Base-by-base conservation (phyloP, 2,113 vertebrate genomes). In the Indri indri region DNA sequence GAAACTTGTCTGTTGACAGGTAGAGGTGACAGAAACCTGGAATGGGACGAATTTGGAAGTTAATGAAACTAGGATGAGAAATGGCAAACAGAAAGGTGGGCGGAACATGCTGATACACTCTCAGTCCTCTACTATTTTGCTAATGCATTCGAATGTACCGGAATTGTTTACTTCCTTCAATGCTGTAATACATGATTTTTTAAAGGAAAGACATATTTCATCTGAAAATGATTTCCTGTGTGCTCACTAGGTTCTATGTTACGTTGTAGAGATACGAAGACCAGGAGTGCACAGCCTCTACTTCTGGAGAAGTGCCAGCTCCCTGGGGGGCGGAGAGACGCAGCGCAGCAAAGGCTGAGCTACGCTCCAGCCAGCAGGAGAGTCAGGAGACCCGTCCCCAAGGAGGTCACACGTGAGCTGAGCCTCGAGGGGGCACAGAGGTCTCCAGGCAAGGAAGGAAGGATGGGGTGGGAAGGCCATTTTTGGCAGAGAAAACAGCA, bases 21-120 rank as follows among this genome's bases (percentile, higher is more conserved):
- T 99, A 99, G 95, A 98, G 95, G 76, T 99, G 99, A 70, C 99
- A 99, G 97, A 99, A 99, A 83, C 99, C 99, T 99, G 96, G 4
- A 97, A 90, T 16, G 86, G 57, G 5, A 66, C 42, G 71, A 50
- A 82, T 73, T 61, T 80, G 32, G 42, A 54, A 80, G 52, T 84
- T 42, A 87, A 50, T 54, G 68, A 95, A 90, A 77, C 32, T 23
- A 50, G 57, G 32, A 54, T 23, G 73, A 92, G 50, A 2, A 68
- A 37, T 6, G 13, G 52, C 42, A 89, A 45, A 63, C 61, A 30
- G 57, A 88, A 25, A 37, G 73, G 59, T 73, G 7, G 27, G 59
- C 32, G 9, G 37, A 65, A 57, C 45, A 71, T 47, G 71, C 42
- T n/a, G 27, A 92, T 11, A 81, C 7, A 63, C 37, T 73, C 7